Evolutionary conservation across 2,888 invertebrate species (phyloP).

Genomic region (Idaea biselata): DNA sequence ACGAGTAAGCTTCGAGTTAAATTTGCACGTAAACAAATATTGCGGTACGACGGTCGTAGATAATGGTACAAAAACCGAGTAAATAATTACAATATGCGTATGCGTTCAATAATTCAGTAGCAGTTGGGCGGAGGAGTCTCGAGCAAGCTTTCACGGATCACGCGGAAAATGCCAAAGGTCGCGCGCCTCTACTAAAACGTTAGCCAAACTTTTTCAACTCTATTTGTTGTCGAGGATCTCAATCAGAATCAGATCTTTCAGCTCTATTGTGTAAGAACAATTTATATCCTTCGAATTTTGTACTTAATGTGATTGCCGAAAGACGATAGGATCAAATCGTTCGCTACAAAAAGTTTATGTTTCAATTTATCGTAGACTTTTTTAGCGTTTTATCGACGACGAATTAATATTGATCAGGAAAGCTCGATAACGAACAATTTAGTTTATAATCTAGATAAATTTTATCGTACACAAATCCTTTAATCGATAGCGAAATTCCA

Average conservation of each 20-base stretch:
- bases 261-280: conserved; percentile 18
- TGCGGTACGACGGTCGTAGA: conserved; percentile 29
- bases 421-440: conserved; percentile 11
- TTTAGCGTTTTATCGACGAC: conserved; percentile 4
- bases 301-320: conserved; percentile 18
- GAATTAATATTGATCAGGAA: conserved; percentile 14
- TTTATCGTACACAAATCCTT: conserved; percentile 13
- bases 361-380: conserved; percentile 7
- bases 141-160: conserved; percentile 36
- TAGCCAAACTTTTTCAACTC: conserved; percentile 37
- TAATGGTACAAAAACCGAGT: conserved; percentile 33
- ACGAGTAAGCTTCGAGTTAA: conserved; percentile 13
- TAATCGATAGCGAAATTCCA: conserved; percentile 16
- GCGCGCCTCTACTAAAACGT: conserved; percentile 38
- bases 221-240: conserved; percentile 27
- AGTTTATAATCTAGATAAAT: conserved; percentile 20
- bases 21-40: conserved; percentile 29
- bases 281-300: conserved; percentile 14
- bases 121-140: conserved; percentile 23
- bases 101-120: conserved; percentile 47
- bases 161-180: conserved; percentile 54
- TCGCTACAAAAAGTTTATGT: conserved; percentile 6
- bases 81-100: conserved; percentile 27
- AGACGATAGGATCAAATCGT: conserved; percentile 10
- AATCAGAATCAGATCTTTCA: conserved; percentile 29